These are phyloP conservation scores for Amphilophus citrinellus DNA, from an alignment of 2,113 vertebrate genomes.

Conservation along the genomic window DNA sequence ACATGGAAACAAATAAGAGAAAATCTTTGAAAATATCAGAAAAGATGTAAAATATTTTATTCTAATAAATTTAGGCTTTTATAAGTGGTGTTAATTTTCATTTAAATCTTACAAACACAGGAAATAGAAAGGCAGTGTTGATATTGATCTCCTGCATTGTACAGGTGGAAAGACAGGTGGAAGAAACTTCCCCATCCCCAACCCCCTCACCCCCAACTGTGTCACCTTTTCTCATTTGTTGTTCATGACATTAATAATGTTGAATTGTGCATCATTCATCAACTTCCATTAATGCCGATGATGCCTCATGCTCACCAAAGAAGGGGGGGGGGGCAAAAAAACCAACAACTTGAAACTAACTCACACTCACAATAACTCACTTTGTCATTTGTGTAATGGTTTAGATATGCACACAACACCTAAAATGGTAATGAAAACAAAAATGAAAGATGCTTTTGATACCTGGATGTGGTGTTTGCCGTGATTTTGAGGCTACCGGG, in stretches of 20 bases:
- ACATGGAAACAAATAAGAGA: not conserved
- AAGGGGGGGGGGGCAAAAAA: not conserved
- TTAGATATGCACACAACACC: not conserved
- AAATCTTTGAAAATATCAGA: not conserved
- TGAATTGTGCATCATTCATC: not conserved
- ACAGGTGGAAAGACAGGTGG: conserved; percentile 31
- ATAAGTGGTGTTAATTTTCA: not conserved
- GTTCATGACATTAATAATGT: not conserved
- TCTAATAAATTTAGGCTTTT: not conserved
- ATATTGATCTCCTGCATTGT: conserved; percentile 12
- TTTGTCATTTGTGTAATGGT: not conserved
- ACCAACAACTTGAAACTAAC: not conserved
- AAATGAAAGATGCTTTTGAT: conserved; percentile 7
- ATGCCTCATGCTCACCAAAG: not conserved
- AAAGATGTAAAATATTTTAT: not conserved
- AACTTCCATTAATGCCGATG: conserved; percentile 19
- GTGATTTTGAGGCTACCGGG: conserved; percentile 96
- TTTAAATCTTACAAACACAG: conserved; percentile 23
- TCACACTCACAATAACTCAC: not conserved
- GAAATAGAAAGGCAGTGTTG: conserved; percentile 52
- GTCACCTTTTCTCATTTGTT: not conserved
- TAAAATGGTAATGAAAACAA: not conserved
- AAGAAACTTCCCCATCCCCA: not conserved
- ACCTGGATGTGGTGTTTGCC: conserved; percentile 94
- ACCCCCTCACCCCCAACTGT: not conserved